phyloP scores from a whole-genome alignment of 2,888 invertebrate genomes.

The Tetheella fluctuosa region DNA sequence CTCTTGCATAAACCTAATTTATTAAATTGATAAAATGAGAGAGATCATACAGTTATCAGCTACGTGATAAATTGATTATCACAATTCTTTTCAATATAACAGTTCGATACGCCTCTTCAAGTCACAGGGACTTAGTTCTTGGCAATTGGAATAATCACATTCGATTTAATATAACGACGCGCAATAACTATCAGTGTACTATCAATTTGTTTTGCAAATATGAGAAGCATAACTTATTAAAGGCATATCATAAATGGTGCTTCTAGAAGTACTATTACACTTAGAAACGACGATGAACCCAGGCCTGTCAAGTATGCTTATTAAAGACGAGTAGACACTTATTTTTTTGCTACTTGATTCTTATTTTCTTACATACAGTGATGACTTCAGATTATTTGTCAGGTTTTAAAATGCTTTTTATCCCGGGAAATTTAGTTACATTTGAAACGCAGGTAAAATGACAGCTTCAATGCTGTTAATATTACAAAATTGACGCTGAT shows the following conservation, averaged over 20 bases:
- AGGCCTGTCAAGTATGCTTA: neutral
- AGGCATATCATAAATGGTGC: neutral
- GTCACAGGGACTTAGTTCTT: conserved; percentile 31
- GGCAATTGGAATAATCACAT: conserved; percentile 32
- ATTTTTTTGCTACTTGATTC: neutral
- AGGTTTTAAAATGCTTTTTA: too few relatives aligned
- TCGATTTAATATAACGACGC: conserved; percentile 26
- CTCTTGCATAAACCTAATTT: neutral
- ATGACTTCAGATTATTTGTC: too few relatives aligned
- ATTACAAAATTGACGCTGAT: too few relatives aligned
- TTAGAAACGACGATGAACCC: neutral
- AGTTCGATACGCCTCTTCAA: conserved; percentile 23
- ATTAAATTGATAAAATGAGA: conserved; percentile 6
- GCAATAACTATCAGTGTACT: conserved; percentile 9
- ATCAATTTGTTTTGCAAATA: conserved; percentile 3
- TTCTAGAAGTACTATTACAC: neutral
- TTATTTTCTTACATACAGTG: neutral
- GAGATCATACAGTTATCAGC: conserved; percentile 7
- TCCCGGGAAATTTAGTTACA: too few relatives aligned
- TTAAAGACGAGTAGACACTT: neutral
- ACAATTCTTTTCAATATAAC: conserved; percentile 1
- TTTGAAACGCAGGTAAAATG: neutral
- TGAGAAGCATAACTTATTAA: neutral
- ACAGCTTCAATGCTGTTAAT: too few relatives aligned
- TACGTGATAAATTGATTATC: conserved; percentile 7